Evolutionary conservation across 2,797 vertebrate genomes (phyloP), one percentile per base, ranked within the genome.

Genomic region (Lophius americanus): DNA sequence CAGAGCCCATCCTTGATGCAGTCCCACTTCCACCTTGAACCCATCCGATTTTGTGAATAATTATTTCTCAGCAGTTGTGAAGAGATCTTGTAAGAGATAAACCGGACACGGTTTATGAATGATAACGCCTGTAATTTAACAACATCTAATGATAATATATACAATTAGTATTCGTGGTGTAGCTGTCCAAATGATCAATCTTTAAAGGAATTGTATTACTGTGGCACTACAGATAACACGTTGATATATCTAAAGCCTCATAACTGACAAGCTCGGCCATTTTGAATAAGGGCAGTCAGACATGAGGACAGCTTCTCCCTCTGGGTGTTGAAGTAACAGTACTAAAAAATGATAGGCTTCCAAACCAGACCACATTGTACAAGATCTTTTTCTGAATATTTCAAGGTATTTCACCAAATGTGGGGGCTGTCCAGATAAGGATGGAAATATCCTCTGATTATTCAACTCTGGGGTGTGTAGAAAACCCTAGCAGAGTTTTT

Each of bases 401-500:
- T 70, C 23, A 13, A 57, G 63, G 43, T 41, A 14, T 47, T 57
- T 13, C 64, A 52, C 35, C 62, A 9, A 67, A 51, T 68, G 48
- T 60, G 59, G 85, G 78, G 86, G 74, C 60, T 64, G 60, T 69
- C 72, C 66, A 53, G 64, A 51, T 68, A 13, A 48, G 36, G 8
- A 13, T 32, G 48, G 62, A 70, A 55, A 38, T 62, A 52, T 64
- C 44, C 61, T 79, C 13, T 14, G 6, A n/a, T 32, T 23, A 51
- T 38, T 46, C n/a, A 46, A 13, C 14, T 62, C 5, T 61, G 42
- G 60, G 46, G 11, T 78, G 57, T 65, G 23, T 43, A 44, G n/a
- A 84, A 70, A 87, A 76, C 49, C 75, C 64, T 60, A 33, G 42
- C 58, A 66, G 60, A 77, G 14, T 60, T 84, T 77, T 79, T 72